These are phyloP conservation scores for Epinotia brunnichana DNA, from an alignment of 2,888 invertebrate species.

Conservation along the genomic window DNA sequence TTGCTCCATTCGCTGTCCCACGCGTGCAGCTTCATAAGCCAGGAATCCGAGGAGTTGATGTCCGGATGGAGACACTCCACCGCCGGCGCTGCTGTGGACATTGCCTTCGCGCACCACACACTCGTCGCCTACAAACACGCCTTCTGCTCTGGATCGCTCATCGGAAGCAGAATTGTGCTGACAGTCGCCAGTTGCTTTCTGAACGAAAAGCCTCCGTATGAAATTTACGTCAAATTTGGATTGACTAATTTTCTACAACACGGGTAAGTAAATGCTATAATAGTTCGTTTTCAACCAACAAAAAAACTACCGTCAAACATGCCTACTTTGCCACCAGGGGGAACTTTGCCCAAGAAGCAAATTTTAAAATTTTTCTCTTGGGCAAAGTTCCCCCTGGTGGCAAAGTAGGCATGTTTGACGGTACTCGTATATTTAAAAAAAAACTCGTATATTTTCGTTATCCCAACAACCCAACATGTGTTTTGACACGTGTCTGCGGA, in stretches of 20 bases:
- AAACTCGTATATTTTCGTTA: no score
- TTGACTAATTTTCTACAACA: conserved; percentile 55
- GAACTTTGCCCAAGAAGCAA: no score
- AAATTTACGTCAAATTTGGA: conserved; percentile 65
- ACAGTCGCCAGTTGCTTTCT: conserved; percentile 69
- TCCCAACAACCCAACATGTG: no score
- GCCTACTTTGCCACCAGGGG: no score
- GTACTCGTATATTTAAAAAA: no score
- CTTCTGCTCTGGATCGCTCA: conserved; percentile 70
- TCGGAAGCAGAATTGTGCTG: conserved; percentile 63
- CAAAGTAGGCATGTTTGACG: no score
- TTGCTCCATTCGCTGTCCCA: background rate
- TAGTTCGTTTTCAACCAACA: no score
- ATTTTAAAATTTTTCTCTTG: no score
- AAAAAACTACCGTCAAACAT: no score
- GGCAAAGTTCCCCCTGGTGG: no score
- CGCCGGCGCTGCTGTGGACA: background rate
- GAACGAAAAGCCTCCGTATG: conserved; percentile 42
- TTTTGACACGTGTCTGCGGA: no score
- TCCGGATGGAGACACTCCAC: background rate
- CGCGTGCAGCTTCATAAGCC: background rate
- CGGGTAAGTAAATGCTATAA: conserved; percentile 51
- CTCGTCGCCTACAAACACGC: conserved; percentile 62
- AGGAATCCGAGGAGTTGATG: background rate
- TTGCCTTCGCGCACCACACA: conserved; percentile 61